These are phyloP conservation scores for Crocidura indochinensis DNA, from an alignment of 2,797 vertebrate genomes.

Conservation along the genomic window DNA sequence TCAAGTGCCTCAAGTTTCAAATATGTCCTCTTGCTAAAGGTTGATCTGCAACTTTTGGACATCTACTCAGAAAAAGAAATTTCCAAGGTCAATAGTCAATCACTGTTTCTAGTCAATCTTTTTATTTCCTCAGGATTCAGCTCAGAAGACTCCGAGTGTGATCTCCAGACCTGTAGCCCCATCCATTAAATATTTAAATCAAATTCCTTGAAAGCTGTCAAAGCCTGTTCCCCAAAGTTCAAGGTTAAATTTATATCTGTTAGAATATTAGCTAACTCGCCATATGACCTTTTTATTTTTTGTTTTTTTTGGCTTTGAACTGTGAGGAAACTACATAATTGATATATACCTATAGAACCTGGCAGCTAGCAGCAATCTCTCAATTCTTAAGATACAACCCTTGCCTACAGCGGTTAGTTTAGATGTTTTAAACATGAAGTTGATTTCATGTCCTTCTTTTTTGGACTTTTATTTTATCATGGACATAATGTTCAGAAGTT, in stretches of 20 bases:
- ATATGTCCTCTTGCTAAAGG: neutral
- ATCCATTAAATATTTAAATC: constrained; percentile 23
- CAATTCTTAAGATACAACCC: constrained; percentile 81
- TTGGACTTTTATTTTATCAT: constrained; percentile 74
- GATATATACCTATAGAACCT: constrained; percentile 81
- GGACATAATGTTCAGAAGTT: constrained; percentile 77
- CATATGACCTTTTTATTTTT: constrained; percentile 64
- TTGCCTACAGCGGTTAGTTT: constrained; percentile 83
- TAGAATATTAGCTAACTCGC: constrained; percentile 83
- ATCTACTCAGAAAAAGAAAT: neutral
- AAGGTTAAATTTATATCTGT: constrained; percentile 83
- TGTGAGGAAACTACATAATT: constrained; percentile 79
- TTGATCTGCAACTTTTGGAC: neutral
- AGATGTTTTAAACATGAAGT: constrained; percentile 87
- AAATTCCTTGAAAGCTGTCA: constrained; percentile 80
- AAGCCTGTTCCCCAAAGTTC: constrained; percentile 80
- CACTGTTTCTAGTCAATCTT: neutral
- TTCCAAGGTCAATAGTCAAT: neutral
- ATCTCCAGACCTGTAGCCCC: neutral
- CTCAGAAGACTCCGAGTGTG: neutral
- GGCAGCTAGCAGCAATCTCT: constrained; percentile 82
- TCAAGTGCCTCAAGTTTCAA: constrained; percentile 17
- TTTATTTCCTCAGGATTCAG: neutral
- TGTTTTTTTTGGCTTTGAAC: constrained; percentile 72
- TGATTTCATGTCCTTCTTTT: constrained; percentile 85